phyloP scores from a whole-genome alignment of 2,113 vertebrate species.

The Saguinus imperator region DNA sequence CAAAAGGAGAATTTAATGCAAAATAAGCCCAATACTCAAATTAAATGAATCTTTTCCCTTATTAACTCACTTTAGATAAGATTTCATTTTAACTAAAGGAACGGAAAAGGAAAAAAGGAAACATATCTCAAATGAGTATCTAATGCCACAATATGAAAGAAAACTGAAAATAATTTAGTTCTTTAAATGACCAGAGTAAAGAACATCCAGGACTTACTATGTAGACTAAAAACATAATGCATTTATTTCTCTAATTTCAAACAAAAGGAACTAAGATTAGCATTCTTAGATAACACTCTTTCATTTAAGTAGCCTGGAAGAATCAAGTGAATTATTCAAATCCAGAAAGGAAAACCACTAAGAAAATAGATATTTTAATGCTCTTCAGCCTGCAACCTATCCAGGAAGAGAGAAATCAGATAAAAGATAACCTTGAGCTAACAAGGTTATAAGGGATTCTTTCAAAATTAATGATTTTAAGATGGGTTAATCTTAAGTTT shows the following conservation, averaged over 20 bases:
- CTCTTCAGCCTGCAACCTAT: slow-evolving; percentile 9
- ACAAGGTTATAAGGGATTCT: neutral
- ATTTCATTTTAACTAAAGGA: neutral
- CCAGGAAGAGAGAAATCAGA: slow-evolving; percentile 17
- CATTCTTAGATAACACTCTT: slow-evolving; percentile 2
- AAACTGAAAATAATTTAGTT: neutral
- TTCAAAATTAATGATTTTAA: neutral
- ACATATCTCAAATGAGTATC: neutral
- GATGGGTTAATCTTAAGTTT: neutral
- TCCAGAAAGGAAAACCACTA: slow-evolving; percentile 65
- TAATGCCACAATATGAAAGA: neutral
- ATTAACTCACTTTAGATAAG: neutral
- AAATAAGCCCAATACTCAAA: slow-evolving; percentile 53
- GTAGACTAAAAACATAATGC: neutral
- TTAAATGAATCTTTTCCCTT: neutral
- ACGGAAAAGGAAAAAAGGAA: neutral
- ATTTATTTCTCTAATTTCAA: slow-evolving; percentile 47
- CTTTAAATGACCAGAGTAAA: neutral
- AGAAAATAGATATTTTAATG: slow-evolving; percentile 76
- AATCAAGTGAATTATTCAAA: slow-evolving; percentile 71
- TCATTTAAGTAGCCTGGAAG: slow-evolving; percentile 5
- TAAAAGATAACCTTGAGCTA: slow-evolving; percentile 61
- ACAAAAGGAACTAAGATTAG: slow-evolving; percentile 54
- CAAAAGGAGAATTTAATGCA: neutral
- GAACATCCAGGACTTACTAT: neutral